These are phyloP conservation scores for Eupristina koningsbergeri DNA, from an alignment of 1,140 invertebrate species.

Conservation along the genomic window DNA sequence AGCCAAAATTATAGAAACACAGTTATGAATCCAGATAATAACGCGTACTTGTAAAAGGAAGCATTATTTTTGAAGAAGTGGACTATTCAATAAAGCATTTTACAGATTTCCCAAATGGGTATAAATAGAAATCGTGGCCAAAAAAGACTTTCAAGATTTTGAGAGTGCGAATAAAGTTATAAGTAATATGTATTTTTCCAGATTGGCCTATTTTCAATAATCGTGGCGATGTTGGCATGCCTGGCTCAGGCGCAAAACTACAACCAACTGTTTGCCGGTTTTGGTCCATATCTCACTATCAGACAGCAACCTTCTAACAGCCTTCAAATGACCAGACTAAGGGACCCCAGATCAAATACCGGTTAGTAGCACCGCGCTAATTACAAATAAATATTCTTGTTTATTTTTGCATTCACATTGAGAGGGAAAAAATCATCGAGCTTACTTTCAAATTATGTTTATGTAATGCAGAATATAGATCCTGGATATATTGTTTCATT, in stretches of 20 bases:
- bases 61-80: too few species aligned
- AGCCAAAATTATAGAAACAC: too few species aligned
- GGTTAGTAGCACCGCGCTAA: conserved; percentile 52
- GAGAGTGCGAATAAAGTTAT: too few species aligned
- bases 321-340: conserved; percentile 26
- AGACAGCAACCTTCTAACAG: too few species aligned
- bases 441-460: not conserved
- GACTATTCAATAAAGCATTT: too few species aligned
- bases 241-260: conserved; percentile 63
- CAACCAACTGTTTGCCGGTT: conserved; percentile 66
- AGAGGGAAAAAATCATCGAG: not conserved
- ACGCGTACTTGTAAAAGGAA: too few species aligned
- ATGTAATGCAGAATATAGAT: not conserved
- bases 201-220: conserved; percentile 61
- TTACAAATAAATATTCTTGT: not conserved
- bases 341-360: conserved; percentile 69
- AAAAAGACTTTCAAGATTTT: too few species aligned
- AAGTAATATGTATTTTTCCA: conserved; percentile 49
- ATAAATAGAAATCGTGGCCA: too few species aligned
- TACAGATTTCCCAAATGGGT: too few species aligned
- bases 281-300: conserved; percentile 61
- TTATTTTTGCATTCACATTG: too few species aligned
- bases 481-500: not conserved
- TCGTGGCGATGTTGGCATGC: conserved; percentile 58
- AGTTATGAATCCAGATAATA: too few species aligned